These are phyloP conservation scores for Marmota flaviventris DNA, from an alignment of 2,113 vertebrate genomes.

Conservation along the genomic window DNA sequence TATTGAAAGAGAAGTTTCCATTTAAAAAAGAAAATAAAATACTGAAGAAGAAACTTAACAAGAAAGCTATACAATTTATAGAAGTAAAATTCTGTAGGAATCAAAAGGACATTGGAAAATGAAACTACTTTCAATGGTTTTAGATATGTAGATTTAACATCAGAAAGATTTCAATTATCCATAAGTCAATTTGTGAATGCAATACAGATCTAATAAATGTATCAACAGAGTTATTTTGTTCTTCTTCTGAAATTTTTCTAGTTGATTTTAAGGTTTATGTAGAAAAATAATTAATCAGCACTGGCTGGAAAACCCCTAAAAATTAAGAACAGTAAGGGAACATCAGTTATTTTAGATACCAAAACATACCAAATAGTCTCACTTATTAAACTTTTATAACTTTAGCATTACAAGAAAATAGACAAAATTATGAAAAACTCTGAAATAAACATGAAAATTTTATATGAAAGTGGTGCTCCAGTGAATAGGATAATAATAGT, in stretches of 20 bases:
- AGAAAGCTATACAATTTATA: neutral
- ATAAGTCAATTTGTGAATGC: neutral
- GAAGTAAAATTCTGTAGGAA: neutral
- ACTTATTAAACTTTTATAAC: too few relatives aligned
- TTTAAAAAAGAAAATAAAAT: neutral
- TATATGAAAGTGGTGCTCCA: neutral
- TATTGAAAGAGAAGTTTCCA: neutral
- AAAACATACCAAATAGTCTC: neutral
- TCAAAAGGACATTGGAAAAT: neutral
- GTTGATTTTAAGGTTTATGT: neutral
- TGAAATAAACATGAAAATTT: neutral
- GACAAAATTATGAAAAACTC: neutral
- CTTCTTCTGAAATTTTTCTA: neutral
- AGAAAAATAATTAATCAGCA: neutral
- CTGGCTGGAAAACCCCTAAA: neutral
- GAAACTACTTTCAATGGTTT: neutral
- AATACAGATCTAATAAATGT: neutral
- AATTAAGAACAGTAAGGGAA: neutral
- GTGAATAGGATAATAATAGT: neutral
- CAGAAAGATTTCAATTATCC: neutral
- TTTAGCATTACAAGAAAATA: neutral
- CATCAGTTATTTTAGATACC: neutral
- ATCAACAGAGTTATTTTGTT: neutral
- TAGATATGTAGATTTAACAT: neutral
- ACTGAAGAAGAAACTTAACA: neutral